Percentiles rank a stretch among this genome's conserved stretches.
Evolutionary conservation across 2,113 vertebrate genomes (phyloP).

Genomic region (Triplophysa dalaica): DNA sequence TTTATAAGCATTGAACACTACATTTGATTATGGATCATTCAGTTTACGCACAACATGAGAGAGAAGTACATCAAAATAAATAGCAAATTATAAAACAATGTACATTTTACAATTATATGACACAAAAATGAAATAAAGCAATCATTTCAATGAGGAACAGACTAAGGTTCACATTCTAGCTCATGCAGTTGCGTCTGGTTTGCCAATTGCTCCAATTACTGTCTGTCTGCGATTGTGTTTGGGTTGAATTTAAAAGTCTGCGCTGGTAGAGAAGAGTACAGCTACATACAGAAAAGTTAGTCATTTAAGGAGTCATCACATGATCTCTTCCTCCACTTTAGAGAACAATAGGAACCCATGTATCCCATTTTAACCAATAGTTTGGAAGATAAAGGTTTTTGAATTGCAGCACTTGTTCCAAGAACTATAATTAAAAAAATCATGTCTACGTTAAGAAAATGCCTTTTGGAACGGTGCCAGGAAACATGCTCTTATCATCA

Average conservation of each 20-base stretch:
- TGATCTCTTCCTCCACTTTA: background rate
- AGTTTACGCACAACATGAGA: background rate
- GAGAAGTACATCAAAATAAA: background rate
- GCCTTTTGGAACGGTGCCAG: background rate
- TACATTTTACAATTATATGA: background rate
- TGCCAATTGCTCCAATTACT: slow-evolving; percentile 27
- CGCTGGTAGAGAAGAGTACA: background rate
- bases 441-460: background rate
- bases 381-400: background rate
- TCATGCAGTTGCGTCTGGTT: slow-evolving; percentile 24
- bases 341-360: slow-evolving; percentile 27
- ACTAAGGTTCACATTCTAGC: background rate
- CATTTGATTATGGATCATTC: background rate
- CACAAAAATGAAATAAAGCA: background rate
- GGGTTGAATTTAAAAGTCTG: slow-evolving; percentile 14
- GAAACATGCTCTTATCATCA: background rate
- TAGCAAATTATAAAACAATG: background rate
- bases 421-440: slow-evolving; percentile 12
- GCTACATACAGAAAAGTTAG: slow-evolving; percentile 13
- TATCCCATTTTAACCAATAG: slow-evolving; percentile 16
- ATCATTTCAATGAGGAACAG: slow-evolving; percentile 18
- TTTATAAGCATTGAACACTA: too few species aligned
- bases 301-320: slow-evolving; percentile 19
- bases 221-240: background rate
- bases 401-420: slow-evolving; percentile 3